phyloP scores from a whole-genome alignment of 2,888 invertebrate species.

The Dolichopus griseipennis region DNA sequence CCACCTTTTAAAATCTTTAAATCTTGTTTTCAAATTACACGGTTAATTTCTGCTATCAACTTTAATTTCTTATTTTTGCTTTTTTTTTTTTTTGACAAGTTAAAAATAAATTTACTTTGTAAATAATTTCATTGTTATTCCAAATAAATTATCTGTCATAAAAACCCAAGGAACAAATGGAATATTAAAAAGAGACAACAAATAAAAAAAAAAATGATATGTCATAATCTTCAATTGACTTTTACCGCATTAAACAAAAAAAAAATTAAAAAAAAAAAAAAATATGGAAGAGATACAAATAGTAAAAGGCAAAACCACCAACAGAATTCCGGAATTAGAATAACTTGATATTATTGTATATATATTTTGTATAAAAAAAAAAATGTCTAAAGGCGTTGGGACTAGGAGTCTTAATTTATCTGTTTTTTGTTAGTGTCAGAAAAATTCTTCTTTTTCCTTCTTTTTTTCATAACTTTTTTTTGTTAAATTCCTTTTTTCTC shows the following conservation, averaged over 20 bases:
- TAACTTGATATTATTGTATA: neutral
- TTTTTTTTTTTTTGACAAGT: neutral
- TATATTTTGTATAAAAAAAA: neutral
- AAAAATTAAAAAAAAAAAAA: neutral
- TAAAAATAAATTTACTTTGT: too few species aligned
- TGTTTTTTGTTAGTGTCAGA: too few species aligned
- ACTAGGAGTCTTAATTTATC: too few species aligned
- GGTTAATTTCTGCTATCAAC: too few species aligned
- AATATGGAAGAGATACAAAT: neutral
- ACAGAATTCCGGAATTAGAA: neutral
- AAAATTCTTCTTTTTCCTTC: too few species aligned
- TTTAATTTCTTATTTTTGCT: neutral
- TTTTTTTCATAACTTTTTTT: too few species aligned
- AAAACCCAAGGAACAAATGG: neutral
- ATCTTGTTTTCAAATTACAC: too few species aligned
- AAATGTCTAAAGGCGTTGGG: neutral
- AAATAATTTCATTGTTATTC: neutral
- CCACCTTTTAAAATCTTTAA: too few species aligned
- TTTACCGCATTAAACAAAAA: neutral
- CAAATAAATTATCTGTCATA: neutral
- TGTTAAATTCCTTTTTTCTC: neutral
- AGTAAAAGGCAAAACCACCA: neutral
- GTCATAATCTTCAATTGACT: conserved; percentile 1
- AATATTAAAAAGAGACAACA: too few species aligned
- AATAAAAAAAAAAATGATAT: neutral